Conservation (phyloP, 2,888 invertebrate genomes). For the Rotaria socialis region DNA sequence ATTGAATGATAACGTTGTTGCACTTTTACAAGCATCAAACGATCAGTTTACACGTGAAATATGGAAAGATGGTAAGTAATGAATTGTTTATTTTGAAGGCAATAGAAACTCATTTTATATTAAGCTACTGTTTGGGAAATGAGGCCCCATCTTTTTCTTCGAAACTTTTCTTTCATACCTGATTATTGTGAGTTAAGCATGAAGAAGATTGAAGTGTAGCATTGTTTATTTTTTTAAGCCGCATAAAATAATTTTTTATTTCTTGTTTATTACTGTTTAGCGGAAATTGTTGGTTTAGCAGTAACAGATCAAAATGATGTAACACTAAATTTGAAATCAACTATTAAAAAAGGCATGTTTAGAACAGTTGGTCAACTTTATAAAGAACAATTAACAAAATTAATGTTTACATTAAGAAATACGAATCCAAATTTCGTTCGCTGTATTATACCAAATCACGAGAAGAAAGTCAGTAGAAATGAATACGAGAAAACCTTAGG, state of each 20-base stretch:
- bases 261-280: constrained; percentile 59
- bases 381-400: constrained; percentile 92
- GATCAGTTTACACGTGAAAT: constrained; percentile 67
- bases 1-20: constrained; percentile 95
- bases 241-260: neutral
- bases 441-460: constrained; percentile 99
- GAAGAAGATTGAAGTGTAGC: neutral
- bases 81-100: neutral
- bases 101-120: neutral
- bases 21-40: constrained; percentile 78
- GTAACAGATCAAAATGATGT: constrained; percentile 72
- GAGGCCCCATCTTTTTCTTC: constrained; percentile 26
- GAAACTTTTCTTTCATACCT: constrained; percentile 26
- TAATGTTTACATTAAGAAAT: constrained; percentile 84
- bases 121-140: constrained; percentile 40
- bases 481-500: neutral
- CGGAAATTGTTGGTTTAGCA: constrained; percentile 96
- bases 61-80: constrained; percentile 80
- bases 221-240: neutral
- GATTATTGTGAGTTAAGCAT: constrained; percentile 42
- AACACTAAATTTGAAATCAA: constrained; percentile 84
- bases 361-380: constrained; percentile 96
- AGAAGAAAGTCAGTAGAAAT: constrained; percentile 65
- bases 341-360: constrained; percentile 80
- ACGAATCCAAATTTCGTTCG: constrained; percentile 99